A percentile compares a stretch with the other conserved stretches of the same genome.
phyloP scores from a whole-genome alignment of 2,888 invertebrate species.

The Atrina japonica region DNA sequence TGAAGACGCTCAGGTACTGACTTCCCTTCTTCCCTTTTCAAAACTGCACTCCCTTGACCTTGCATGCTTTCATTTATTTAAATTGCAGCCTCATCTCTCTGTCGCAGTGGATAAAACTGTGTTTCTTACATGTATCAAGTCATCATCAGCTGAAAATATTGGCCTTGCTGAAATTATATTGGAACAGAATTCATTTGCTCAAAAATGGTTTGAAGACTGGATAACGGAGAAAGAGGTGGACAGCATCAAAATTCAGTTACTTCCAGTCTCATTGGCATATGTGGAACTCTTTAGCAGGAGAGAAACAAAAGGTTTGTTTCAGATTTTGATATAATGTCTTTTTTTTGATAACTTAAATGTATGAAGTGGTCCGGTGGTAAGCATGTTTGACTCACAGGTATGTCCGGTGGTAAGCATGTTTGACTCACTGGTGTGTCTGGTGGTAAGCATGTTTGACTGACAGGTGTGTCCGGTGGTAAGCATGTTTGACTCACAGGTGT shows the following conservation, averaged over 20 bases:
- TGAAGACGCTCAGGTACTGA: background rate
- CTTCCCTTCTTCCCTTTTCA: background rate
- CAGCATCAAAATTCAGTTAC: background rate
- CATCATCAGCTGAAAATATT: background rate
- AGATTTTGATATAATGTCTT: too few species aligned
- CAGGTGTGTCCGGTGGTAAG: too few species aligned
- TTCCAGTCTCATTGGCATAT: background rate
- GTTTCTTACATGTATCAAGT: slow-evolving; percentile 2
- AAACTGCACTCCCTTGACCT: background rate
- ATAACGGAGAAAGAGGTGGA: slow-evolving; percentile 8
- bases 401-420: too few species aligned
- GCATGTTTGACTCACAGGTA: too few species aligned
- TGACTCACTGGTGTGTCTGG: too few species aligned
- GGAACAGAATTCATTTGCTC: slow-evolving; percentile 19
- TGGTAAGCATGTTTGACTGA: too few species aligned
- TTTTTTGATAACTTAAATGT: too few species aligned
- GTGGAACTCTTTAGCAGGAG: too few species aligned
- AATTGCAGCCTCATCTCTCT: background rate
- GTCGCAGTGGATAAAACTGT: slow-evolving; percentile 3
- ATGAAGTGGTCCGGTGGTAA: too few species aligned
- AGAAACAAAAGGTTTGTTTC: too few species aligned
- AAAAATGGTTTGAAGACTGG: slow-evolving; percentile 33
- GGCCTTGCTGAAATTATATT: slow-evolving; percentile 22
- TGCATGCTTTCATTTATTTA: background rate
- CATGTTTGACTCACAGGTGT: too few species aligned